Conservation (phyloP, 2,113 vertebrate genomes). For the Spermophilus dauricus region DNA sequence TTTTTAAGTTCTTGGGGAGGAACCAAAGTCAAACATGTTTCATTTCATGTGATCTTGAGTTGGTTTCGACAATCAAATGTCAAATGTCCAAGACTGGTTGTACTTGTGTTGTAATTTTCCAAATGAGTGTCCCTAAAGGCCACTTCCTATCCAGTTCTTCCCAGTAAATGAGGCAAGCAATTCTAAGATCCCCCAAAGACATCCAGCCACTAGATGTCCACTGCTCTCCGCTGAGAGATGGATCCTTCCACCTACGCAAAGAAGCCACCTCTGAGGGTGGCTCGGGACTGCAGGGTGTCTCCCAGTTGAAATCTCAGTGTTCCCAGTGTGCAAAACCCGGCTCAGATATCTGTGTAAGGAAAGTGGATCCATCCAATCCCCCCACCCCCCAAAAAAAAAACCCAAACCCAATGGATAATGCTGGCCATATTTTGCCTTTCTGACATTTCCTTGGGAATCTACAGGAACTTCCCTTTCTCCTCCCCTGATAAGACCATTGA, state of each 20-base stretch:
- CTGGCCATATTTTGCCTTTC: constrained; percentile 85
- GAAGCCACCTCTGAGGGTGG: constrained; percentile 87
- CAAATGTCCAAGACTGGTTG: constrained; percentile 89
- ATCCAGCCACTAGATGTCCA: constrained; percentile 83
- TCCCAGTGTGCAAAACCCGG: constrained; percentile 74
- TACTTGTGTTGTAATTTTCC: constrained; percentile 89
- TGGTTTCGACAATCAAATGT: constrained; percentile 90
- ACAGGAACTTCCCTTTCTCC: constrained; percentile 82
- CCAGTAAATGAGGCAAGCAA: constrained; percentile 86
- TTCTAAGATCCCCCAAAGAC: constrained; percentile 85
- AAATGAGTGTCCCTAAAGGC: constrained; percentile 89
- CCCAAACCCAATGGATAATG: constrained; percentile 86
- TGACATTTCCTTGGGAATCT: constrained; percentile 86
- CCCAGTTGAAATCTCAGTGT: constrained; percentile 83
- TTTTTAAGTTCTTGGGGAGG: constrained; percentile 89
- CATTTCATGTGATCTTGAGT: constrained; percentile 90
- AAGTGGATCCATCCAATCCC: constrained; percentile 74
- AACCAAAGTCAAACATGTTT: constrained; percentile 89
- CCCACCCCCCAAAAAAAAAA: background rate
- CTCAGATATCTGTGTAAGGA: constrained; percentile 82
- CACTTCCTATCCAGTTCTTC: constrained; percentile 86
- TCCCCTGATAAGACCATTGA: constrained; percentile 80
- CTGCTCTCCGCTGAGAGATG: constrained; percentile 80
- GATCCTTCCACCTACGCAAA: constrained; percentile 85
- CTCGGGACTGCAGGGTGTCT: constrained; percentile 80